A percentile compares a stretch with the other conserved stretches of the same genome.
Conservation (phyloP, 2,797 vertebrate species). For the Sebastes steindachneri region DNA sequence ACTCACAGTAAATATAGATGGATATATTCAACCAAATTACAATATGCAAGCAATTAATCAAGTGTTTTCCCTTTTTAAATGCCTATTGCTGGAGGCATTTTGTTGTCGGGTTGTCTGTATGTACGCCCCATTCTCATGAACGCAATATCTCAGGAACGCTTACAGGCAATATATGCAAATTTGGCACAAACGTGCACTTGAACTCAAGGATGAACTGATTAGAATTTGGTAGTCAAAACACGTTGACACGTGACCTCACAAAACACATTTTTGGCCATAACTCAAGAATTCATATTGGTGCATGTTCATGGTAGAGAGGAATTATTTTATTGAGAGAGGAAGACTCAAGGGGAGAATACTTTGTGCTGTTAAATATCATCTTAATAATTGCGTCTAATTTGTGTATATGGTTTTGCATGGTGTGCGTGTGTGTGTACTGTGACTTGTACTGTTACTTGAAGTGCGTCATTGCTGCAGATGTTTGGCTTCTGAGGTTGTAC, state of each 20-base stretch:
- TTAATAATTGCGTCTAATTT: background rate
- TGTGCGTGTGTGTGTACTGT: conserved; percentile 15
- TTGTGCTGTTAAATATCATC: background rate
- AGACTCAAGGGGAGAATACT: background rate
- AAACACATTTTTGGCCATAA: background rate
- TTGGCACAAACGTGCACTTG: background rate
- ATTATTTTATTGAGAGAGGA: background rate
- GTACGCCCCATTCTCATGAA: background rate
- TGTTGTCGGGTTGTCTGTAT: background rate
- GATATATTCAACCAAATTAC: background rate
- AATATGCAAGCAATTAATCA: background rate
- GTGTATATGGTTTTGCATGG: background rate
- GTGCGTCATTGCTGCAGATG: conserved; percentile 71
- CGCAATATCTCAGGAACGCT: background rate
- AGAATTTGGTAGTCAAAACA: too few relatives aligned
- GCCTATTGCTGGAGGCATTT: background rate
- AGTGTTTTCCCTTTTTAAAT: background rate
- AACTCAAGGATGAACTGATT: background rate
- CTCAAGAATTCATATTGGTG: background rate
- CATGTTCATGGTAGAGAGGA: background rate
- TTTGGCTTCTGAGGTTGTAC: conserved; percentile 63
- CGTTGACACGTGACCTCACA: too few relatives aligned
- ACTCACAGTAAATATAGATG: background rate
- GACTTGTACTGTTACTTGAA: conserved; percentile 17
- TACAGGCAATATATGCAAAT: background rate